Percentiles rank a stretch among this genome's conserved stretches.
These are phyloP conservation scores for Gallinago undulata DNA, from an alignment of 2,113 vertebrate species.

Conservation along the genomic window DNA sequence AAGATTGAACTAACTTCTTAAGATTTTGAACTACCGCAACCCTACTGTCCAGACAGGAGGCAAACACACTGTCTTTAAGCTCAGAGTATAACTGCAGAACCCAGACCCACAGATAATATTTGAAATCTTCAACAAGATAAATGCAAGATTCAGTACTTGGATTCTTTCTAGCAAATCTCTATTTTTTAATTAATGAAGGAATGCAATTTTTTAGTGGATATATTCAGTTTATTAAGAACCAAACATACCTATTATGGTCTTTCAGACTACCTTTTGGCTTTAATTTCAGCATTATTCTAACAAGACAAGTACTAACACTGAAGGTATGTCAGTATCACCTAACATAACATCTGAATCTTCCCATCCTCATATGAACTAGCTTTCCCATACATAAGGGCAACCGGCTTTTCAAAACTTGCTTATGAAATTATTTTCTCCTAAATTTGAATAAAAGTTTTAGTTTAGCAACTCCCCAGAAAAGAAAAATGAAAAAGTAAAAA, in stretches of 20 bases:
- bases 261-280: neutral
- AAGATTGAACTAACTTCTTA: neutral
- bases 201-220: neutral
- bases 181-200: neutral
- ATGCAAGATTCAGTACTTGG: neutral
- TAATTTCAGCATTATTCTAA: neutral
- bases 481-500: neutral
- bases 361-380: neutral
- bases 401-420: neutral
- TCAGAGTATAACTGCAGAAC: neutral
- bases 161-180: neutral
- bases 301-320: neutral
- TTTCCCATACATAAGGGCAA: neutral
- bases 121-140: neutral
- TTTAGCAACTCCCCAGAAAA: neutral
- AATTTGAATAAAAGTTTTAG: neutral
- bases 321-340: neutral
- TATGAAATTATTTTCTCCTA: neutral
- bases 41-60: neutral
- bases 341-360: neutral
- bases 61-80: neutral
- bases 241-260: neutral
- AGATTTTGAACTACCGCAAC: neutral
- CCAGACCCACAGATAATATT: neutral
- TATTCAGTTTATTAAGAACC: neutral